Evolutionary conservation across 2,888 invertebrate genomes (phyloP).

Genomic region (Anthrax anthrax): DNA sequence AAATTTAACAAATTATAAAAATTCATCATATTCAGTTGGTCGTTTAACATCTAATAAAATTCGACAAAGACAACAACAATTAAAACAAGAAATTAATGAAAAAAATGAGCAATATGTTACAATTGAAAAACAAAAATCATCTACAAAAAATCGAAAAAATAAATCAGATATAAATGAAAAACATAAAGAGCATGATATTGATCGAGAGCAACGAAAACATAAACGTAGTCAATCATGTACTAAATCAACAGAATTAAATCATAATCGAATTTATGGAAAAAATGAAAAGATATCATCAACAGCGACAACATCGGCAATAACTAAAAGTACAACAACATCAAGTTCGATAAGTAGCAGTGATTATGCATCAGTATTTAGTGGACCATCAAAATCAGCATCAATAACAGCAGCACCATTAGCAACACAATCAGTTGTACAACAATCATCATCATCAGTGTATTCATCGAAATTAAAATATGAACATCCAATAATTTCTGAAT

Average conservation of each 20-base stretch:
- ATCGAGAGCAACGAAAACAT: slow-evolving; percentile 14
- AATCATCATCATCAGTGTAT: neutral
- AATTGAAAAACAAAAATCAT: neutral
- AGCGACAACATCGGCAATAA: neutral
- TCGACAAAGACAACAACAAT: slow-evolving; percentile 16
- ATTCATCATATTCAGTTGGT: slow-evolving; percentile 27
- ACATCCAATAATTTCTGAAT: slow-evolving; percentile 28
- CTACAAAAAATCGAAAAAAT: too few relatives aligned
- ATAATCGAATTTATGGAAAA: neutral
- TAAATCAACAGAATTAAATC: slow-evolving; percentile 10
- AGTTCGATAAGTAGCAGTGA: slow-evolving; percentile 34
- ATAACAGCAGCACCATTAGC: slow-evolving; percentile 3
- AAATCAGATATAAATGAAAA: neutral
- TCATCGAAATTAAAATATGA: slow-evolving; percentile 19
- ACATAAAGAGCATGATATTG: neutral
- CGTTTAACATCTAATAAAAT: slow-evolving; percentile 16
- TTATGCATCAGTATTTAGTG: slow-evolving; percentile 34
- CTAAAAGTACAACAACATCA: slow-evolving; percentile 19
- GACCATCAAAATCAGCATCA: slow-evolving; percentile 15
- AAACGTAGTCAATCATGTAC: slow-evolving; percentile 26
- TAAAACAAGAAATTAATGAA: slow-evolving; percentile 1
- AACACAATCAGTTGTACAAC: neutral
- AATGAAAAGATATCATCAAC: neutral
- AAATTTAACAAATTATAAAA: slow-evolving; percentile 19
- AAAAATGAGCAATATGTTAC: neutral